Evolutionary conservation across 2,797 vertebrate genomes (phyloP).

Genomic region (Eidolon dupreanum): DNA sequence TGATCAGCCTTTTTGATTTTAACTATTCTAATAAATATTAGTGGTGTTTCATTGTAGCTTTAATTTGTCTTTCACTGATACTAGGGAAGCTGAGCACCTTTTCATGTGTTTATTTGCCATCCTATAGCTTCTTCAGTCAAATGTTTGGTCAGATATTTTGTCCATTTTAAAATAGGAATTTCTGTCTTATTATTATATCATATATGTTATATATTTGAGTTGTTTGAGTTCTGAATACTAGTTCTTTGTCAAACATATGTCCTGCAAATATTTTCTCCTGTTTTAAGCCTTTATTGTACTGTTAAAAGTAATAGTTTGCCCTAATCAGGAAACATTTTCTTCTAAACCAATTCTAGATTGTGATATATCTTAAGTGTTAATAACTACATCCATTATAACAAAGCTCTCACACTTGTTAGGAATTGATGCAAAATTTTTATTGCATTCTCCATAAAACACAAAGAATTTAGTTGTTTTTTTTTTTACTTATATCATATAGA

Average conservation of each 20-base stretch:
- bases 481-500: neutral
- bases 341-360: neutral
- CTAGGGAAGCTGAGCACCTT: neutral
- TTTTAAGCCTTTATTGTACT: neutral
- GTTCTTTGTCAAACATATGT: constrained; percentile 5
- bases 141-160: neutral
- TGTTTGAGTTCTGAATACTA: neutral
- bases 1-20: neutral
- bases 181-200: neutral
- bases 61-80: neutral
- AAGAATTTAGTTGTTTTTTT: neutral
- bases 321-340: constrained; percentile 17
- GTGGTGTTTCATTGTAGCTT: neutral
- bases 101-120: neutral
- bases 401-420: neutral
- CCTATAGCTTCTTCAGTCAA: neutral
- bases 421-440: neutral
- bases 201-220: neutral
- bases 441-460: neutral
- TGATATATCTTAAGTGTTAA: neutral
- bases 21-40: neutral
- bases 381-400: neutral
- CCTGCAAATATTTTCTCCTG: neutral
- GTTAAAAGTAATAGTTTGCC: neutral
- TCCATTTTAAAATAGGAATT: neutral